Percentiles rank a stretch among this genome's conserved stretches.
These are phyloP conservation scores for Drosophila monieri DNA, from an alignment of 2,888 invertebrate species.

Conservation along the genomic window DNA sequence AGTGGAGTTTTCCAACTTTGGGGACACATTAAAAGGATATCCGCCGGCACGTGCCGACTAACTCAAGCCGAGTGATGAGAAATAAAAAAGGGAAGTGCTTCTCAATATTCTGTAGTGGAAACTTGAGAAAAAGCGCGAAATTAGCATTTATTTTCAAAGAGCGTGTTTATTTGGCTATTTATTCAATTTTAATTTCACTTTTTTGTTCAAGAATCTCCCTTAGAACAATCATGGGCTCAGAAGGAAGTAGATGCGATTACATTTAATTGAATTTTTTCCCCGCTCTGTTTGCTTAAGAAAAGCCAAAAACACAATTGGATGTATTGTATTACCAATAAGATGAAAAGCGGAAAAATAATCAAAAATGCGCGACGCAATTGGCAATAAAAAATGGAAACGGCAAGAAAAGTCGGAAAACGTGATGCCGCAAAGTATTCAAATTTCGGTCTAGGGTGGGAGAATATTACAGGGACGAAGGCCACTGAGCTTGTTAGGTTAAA, in stretches of 20 bases:
- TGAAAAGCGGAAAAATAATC: slow-evolving; percentile 46
- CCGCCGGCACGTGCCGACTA: slow-evolving; percentile 56
- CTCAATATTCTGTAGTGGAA: slow-evolving; percentile 40
- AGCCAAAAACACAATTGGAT: slow-evolving; percentile 39
- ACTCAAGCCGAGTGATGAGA: slow-evolving; percentile 18
- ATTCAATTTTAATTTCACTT: slow-evolving; percentile 65
- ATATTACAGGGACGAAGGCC: no score
- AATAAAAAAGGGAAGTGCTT: slow-evolving; percentile 35
- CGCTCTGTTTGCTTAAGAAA: slow-evolving; percentile 20
- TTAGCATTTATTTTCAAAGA: slow-evolving; percentile 71
- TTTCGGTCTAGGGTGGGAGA: slow-evolving; percentile 37
- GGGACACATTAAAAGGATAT: slow-evolving; percentile 79
- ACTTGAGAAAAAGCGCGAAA: slow-evolving; percentile 57
- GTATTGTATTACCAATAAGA: slow-evolving; percentile 64
- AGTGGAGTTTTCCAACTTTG: slow-evolving; percentile 54
- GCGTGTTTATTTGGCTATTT: slow-evolving; percentile 75
- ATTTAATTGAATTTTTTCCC: slow-evolving; percentile 80
- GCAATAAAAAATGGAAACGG: slow-evolving; percentile 4
- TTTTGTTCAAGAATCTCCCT: slow-evolving; percentile 18
- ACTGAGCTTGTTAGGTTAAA: slow-evolving; percentile 28
- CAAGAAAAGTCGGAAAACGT: slow-evolving; percentile 61
- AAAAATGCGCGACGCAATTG: slow-evolving; percentile 57
- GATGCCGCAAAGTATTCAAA: slow-evolving; percentile 73
- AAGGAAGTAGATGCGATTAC: slow-evolving; percentile 79
- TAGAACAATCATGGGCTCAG: slow-evolving; percentile 62